Percentiles rank a stretch among this genome's conserved stretches.
Conservation (phyloP, 92 coral and sea anemone genomes). For the Plumapathes pennacea region DNA sequence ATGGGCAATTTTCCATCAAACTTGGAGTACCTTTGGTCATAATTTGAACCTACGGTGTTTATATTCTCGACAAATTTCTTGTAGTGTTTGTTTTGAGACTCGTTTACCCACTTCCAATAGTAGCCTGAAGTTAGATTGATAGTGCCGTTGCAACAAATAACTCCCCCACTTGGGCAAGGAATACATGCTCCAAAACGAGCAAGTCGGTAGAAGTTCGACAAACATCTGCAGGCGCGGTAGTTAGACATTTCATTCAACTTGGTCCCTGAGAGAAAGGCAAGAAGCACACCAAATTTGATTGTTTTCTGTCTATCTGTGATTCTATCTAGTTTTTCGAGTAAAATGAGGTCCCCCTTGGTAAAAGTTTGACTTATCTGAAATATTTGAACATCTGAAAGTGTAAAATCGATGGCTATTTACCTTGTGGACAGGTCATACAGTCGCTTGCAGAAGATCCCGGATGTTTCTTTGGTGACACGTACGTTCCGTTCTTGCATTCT, state of each 20-base stretch:
- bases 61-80: conserved; percentile 18
- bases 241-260: neutral
- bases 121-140: conserved; percentile 21
- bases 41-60: neutral
- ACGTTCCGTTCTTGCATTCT: conserved; percentile 28
- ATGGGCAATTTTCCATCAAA: conserved; percentile 18
- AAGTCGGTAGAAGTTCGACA: conserved; percentile 27
- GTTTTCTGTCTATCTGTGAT: too few species aligned
- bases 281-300: too few species aligned
- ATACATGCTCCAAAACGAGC: conserved; percentile 38
- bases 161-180: conserved; percentile 20
- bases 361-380: too few species aligned
- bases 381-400: neutral
- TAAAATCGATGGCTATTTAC: neutral
- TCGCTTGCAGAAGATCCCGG: conserved; percentile 15
- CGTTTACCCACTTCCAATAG: conserved; percentile 33
- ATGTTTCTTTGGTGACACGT: conserved; percentile 27
- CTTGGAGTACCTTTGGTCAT: conserved; percentile 1
- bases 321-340: too few species aligned
- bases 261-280: conserved; percentile 6
- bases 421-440: conserved; percentile 45
- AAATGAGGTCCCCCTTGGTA: too few species aligned
- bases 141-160: conserved; percentile 20
- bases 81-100: neutral
- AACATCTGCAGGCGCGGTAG: conserved; percentile 12